Conservation (phyloP, 2,113 vertebrate species). For the Pollachius pollachius region DNA sequence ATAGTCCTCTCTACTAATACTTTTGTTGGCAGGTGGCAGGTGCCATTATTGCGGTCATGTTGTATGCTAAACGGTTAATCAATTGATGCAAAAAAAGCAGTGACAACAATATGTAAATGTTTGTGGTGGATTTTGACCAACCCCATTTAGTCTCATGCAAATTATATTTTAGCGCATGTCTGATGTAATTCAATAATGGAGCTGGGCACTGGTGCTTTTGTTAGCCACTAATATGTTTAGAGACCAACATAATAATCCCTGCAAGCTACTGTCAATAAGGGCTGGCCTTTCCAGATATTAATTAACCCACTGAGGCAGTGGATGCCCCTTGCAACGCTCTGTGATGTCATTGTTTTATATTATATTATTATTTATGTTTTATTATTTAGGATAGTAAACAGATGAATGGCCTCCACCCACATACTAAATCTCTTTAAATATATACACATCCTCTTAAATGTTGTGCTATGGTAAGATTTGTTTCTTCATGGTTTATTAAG, state of each 20-base stretch:
- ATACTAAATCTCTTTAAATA: not conserved
- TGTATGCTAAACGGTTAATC: too few relatives aligned
- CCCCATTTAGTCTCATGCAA: conserved; percentile 54
- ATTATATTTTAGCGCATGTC: conserved; percentile 55
- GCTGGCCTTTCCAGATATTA: conserved; percentile 51
- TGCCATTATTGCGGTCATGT: too few relatives aligned
- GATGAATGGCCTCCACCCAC: not conserved
- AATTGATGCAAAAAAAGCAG: too few relatives aligned
- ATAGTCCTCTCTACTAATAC: too few relatives aligned
- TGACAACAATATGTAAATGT: conserved; percentile 29
- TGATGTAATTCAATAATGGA: conserved; percentile 65
- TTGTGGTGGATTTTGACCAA: conserved; percentile 36
- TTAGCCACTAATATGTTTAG: conserved; percentile 80
- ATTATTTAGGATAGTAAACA: not conserved
- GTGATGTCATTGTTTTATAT: not conserved
- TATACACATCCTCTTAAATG: not conserved
- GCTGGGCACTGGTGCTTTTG: conserved; percentile 57
- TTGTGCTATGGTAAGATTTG: not conserved
- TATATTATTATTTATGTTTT: not conserved
- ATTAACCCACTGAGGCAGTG: conserved; percentile 57
- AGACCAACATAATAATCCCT: conserved; percentile 57
- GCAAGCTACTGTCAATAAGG: conserved; percentile 53
- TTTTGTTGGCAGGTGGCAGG: too few relatives aligned
- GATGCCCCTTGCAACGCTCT: not conserved
- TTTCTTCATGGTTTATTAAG: too few relatives aligned